Conservation (phyloP, 37 sponge, comb jelly and placozoan species). For the Chondrosia reniformis region DNA sequence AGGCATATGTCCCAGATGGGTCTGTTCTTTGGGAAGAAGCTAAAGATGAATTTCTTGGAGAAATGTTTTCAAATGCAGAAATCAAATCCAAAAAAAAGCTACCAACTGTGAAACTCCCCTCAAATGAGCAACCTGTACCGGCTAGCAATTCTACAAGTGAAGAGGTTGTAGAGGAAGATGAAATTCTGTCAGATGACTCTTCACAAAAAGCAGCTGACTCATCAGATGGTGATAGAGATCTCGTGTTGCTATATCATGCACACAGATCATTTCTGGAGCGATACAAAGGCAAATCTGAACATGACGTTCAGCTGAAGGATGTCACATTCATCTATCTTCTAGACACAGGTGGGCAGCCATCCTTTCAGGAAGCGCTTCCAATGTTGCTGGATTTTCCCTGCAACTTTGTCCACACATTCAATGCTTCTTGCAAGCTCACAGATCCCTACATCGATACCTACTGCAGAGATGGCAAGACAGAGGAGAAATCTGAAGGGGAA, state of each 20-base stretch:
- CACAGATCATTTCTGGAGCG: background rate
- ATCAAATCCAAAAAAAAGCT: no score
- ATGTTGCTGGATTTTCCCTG: constrained; percentile 2
- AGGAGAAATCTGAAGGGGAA: no score
- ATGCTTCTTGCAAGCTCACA: background rate
- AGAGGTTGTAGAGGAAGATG: background rate
- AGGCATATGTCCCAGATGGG: no score
- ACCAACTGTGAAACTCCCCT: no score
- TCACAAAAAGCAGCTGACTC: background rate
- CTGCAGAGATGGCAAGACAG: no score
- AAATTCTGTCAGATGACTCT: background rate
- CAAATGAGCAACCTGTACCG: no score
- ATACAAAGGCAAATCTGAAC: background rate
- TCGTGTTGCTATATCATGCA: background rate
- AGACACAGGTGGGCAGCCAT: constrained; percentile 10
- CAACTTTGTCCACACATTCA: background rate
- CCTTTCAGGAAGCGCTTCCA: constrained; percentile 8
- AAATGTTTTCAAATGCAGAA: no score
- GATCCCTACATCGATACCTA: background rate
- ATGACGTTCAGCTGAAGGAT: background rate
- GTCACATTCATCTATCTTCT: background rate
- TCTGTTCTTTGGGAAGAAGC: no score
- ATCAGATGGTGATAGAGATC: background rate
- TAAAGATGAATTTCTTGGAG: no score
- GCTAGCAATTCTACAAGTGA: no score